phyloP scores from a whole-genome alignment of 2,113 vertebrate genomes.

The Protobothrops flavoviridis region DNA sequence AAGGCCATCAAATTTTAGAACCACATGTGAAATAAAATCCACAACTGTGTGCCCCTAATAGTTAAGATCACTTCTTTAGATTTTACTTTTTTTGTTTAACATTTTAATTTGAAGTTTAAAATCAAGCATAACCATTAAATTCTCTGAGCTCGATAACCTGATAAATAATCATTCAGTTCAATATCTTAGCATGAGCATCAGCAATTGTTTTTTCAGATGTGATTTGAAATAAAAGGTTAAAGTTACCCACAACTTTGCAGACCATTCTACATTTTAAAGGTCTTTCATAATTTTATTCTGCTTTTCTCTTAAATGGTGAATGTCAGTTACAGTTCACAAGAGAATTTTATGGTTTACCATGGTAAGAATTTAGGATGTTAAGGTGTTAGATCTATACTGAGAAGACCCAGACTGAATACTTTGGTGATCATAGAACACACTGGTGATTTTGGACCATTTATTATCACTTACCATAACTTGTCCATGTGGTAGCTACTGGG shows the following conservation, averaged over 20 bases:
- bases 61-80: constrained; percentile 30
- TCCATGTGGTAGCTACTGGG: not conserved
- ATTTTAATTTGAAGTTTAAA: not conserved
- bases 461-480: not conserved
- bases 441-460: not conserved
- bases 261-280: not conserved
- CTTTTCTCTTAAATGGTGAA: not conserved
- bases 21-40: not conserved
- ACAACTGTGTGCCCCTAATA: not conserved
- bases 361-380: not conserved
- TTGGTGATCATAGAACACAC: not conserved
- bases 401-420: not conserved
- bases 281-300: not conserved
- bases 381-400: not conserved
- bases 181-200: not conserved
- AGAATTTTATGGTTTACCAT: not conserved
- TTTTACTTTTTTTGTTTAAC: not conserved
- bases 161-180: not conserved
- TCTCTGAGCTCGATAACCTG: not conserved
- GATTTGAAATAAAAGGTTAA: not conserved
- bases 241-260: not conserved
- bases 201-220: not conserved
- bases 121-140: not conserved
- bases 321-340: not conserved
- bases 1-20: fast-evolving